These are phyloP conservation scores for Hypsibius dujardini DNA, from an alignment of 1,140 invertebrate species.

Conservation along the genomic window DNA sequence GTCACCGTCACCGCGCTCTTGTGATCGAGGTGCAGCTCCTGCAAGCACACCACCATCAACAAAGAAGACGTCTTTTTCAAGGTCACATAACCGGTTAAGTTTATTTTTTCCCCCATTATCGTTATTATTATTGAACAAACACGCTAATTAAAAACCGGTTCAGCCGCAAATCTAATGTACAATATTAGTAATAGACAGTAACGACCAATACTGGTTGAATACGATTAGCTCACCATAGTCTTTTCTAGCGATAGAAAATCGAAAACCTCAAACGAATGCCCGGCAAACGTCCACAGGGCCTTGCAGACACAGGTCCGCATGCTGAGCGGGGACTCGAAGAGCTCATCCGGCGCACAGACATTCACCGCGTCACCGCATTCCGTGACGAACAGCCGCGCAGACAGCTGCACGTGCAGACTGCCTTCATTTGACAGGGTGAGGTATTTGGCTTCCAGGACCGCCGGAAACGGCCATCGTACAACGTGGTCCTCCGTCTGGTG, in stretches of 20 bases:
- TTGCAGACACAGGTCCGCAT: slow-evolving; percentile 1
- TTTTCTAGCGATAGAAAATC: background rate
- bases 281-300: background rate
- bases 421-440: background rate
- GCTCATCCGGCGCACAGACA: background rate
- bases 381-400: background rate
- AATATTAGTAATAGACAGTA: no score
- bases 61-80: background rate
- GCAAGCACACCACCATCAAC: background rate
- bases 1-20: background rate
- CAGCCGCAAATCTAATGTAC: no score
- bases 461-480: background rate
- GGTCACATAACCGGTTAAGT: no score
- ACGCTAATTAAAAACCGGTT: no score
- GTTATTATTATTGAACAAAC: no score
- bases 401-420: background rate
- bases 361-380: background rate
- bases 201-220: background rate
- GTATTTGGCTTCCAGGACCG: background rate
- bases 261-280: background rate
- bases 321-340: background rate
- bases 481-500: background rate
- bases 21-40: background rate
- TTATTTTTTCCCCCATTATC: no score
- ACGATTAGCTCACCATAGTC: background rate